Evolutionary conservation across 2,888 invertebrate genomes (phyloP).

Genomic region (Melieria crassipennis): DNA sequence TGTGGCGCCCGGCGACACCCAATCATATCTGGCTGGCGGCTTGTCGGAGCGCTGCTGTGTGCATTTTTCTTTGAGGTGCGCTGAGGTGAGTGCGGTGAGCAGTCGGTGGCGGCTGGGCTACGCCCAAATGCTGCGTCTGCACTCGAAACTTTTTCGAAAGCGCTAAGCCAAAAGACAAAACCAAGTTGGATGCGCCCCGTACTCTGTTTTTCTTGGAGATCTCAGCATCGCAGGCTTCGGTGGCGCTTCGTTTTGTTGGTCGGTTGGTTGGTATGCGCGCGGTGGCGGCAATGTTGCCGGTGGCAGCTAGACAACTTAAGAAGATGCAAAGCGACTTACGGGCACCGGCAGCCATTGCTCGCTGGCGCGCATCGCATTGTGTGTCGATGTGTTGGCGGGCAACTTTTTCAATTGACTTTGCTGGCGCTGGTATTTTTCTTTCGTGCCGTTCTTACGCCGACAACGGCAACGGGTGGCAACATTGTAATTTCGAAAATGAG

Average conservation of each 20-base stretch:
- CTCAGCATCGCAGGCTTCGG: no score
- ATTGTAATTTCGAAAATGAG: slow-evolving; percentile 63
- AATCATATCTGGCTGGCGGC: background rate
- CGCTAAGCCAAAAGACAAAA: no score
- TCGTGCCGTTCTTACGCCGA: slow-evolving; percentile 22
- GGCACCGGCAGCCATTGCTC: no score
- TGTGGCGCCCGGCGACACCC: background rate
- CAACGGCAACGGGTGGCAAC: slow-evolving; percentile 49
- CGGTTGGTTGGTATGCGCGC: no score
- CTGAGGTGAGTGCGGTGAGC: no score
- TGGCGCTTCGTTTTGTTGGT: no score
- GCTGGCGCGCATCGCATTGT: no score
- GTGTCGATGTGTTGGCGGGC: slow-evolving; percentile 38
- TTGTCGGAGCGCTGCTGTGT: background rate
- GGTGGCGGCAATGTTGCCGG: no score
- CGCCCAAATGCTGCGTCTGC: slow-evolving; percentile 25
- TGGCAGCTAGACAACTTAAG: no score
- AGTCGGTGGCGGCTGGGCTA: slow-evolving; percentile 35
- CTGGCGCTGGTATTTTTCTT: slow-evolving; percentile 56
- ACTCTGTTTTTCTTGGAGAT: no score
- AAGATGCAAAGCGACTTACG: no score
- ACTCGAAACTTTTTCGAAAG: slow-evolving; percentile 35
- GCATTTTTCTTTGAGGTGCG: slow-evolving; percentile 11
- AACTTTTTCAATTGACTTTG: slow-evolving; percentile 61
- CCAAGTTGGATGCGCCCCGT: no score